A percentile compares a stretch with the other conserved stretches of the same genome.
These are phyloP conservation scores for Brachypodius melanocephalos DNA, from an alignment of 2,113 vertebrate species.

Conservation along the genomic window DNA sequence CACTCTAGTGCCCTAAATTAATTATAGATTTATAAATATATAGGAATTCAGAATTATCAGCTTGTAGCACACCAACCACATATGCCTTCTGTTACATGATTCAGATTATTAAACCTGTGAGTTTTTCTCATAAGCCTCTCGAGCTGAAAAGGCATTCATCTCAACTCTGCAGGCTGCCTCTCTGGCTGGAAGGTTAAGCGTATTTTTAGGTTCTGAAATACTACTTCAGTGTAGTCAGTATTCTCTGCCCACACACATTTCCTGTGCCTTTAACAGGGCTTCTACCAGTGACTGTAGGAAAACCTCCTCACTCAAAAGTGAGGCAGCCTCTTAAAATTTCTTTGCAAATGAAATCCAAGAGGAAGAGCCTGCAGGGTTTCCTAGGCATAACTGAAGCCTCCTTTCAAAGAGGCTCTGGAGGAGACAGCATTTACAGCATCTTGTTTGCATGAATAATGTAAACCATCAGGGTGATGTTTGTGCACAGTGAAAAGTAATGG, in stretches of 20 bases:
- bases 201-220: not conserved
- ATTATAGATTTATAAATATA: not conserved
- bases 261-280: not conserved
- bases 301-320: not conserved
- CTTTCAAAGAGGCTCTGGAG: not conserved
- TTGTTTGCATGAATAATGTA: constrained; percentile 56
- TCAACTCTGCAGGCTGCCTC: not conserved
- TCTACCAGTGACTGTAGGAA: not conserved
- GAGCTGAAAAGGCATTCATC: not conserved
- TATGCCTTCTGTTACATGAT: not conserved
- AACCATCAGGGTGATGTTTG: not conserved
- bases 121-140: not conserved
- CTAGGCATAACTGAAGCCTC: not conserved
- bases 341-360: not conserved
- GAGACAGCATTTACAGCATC: constrained; percentile 14
- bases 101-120: not conserved
- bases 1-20: not conserved
- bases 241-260: not conserved
- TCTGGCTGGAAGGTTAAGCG: not conserved
- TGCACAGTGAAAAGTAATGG: not conserved
- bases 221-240: not conserved
- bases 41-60: not conserved
- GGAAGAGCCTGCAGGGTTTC: not conserved
- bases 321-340: not conserved
- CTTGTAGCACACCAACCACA: not conserved